Base-by-base conservation (phyloP, 2,888 invertebrate genomes). In the Ophion costatus region DNA sequence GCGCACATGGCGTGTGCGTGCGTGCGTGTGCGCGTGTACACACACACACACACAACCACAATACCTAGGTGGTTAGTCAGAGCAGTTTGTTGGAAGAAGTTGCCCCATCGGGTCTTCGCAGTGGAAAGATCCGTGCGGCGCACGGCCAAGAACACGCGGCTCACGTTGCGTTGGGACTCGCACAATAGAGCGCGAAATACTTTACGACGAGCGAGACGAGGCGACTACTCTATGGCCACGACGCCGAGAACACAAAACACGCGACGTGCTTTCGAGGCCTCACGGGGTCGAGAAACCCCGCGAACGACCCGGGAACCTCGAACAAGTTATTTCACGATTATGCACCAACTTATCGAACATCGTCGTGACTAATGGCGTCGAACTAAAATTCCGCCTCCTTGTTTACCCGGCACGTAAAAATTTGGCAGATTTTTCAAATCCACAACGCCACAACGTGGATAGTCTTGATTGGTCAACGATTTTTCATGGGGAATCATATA, bases 181-280 rank as follows among this genome's bases (percentile, higher is more conserved):
- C 61, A 84, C 81, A 84, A 84, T 81, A 69, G 81, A 70, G 77
- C 81, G 73, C 74, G 84, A 81, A 84, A 81, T 74, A 81, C 64
- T 84, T 81, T 74, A 51, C 51, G 51, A 81, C 78, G 81, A 78
- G 69, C 74, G 59, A 74, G 71, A 76, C 66, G 63, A 63, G 64
- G 51, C 56, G 71, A 57, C 24, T 57, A 20, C 56, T 66, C 75
- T 66, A 3, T 67, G 57, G 59, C 59, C 71, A 57, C 33, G 24
- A 38, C 57, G 24, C 42, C n/a, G 29, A 45, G 69, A 74, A 75
- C 42, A 81, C 67, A 51, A 78, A 69, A 69, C 69, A 63, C 64
- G 63, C 80, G 61, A 59, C 66, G 70, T 75, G 75, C 75, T 51
- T 79, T 63, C 57, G 57, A n/a, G n/a, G 64, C 73, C 14, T 56